Conservation (phyloP, 2,888 invertebrate genomes). For the Lepetodrilus schrolli region DNA sequence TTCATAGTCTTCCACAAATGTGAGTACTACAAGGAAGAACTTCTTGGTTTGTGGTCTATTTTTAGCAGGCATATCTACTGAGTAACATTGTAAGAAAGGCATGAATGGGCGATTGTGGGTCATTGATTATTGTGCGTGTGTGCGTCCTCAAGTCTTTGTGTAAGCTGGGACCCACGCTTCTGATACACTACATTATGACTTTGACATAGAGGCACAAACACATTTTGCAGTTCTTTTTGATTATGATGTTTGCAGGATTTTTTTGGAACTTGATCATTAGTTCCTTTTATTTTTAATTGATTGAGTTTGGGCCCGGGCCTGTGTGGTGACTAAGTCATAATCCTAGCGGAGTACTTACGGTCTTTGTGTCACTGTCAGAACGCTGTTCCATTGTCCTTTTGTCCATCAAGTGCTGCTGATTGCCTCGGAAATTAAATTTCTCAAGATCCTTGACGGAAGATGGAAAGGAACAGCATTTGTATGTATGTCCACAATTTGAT, state of each 20-base stretch:
- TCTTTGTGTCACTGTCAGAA: conserved; percentile 22
- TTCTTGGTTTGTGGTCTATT: conserved; percentile 28
- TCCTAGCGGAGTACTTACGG: conserved; percentile 22
- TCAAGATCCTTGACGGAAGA: conserved; percentile 23
- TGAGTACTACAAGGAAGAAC: conserved; percentile 13
- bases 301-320: conserved; percentile 26
- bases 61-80: conserved; percentile 27
- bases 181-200: conserved; percentile 28
- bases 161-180: conserved; percentile 25
- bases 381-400: conserved; percentile 9
- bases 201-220: too few species aligned
- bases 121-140: conserved; percentile 35
- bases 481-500: conserved; percentile 28
- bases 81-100: conserved; percentile 14
- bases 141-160: conserved; percentile 31
- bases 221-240: too few species aligned
- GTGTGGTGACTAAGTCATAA: conserved; percentile 28
- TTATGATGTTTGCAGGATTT: too few species aligned
- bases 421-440: conserved; percentile 31
- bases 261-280: too few species aligned
- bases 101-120: conserved; percentile 32
- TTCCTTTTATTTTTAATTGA: conserved; percentile 39
- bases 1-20: conserved; percentile 25
- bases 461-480: conserved; percentile 13
- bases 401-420: conserved; percentile 29